phyloP scores from a whole-genome alignment of 1,140 invertebrate genomes.

The Solen grandis region DNA sequence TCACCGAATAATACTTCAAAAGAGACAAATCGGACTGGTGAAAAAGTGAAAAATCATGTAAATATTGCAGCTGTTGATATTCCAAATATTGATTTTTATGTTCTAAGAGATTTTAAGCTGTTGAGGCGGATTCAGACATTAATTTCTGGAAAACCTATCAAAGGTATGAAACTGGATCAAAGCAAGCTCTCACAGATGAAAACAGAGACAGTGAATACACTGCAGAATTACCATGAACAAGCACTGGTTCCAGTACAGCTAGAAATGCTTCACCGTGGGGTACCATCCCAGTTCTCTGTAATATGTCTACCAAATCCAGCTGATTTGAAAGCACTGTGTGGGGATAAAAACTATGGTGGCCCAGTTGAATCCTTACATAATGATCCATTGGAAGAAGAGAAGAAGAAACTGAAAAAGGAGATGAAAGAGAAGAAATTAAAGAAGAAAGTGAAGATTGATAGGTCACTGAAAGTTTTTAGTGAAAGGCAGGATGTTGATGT shows the following conservation, averaged over 20 bases:
- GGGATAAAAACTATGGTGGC: slow-evolving; percentile 76
- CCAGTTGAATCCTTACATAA: slow-evolving; percentile 83
- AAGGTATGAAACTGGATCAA: no score
- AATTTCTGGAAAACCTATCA: slow-evolving; percentile 33
- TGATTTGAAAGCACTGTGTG: slow-evolving; percentile 82
- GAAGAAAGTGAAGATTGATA: slow-evolving; percentile 41
- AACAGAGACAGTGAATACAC: no score
- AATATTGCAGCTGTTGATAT: slow-evolving; percentile 23
- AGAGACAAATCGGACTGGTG: slow-evolving; percentile 82
- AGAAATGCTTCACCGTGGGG: slow-evolving; percentile 66
- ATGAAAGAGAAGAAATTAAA: slow-evolving; percentile 41
- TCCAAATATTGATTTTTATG: background rate
- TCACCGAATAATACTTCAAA: slow-evolving; percentile 80
- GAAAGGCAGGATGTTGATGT: slow-evolving; percentile 44
- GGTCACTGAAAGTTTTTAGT: slow-evolving; percentile 72
- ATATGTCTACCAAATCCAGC: slow-evolving; percentile 81
- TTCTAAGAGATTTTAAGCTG: background rate
- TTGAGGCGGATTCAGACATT: background rate
- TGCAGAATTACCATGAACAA: no score
- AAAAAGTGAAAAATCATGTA: slow-evolving; percentile 41
- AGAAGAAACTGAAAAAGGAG: slow-evolving; percentile 82
- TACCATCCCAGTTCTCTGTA: slow-evolving; percentile 67
- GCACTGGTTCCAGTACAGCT: slow-evolving; percentile 72
- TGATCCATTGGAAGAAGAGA: slow-evolving; percentile 84
- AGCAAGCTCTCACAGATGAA: no score